phyloP scores from a whole-genome alignment of 2,888 invertebrate genomes.

The Ceratothoa steindachneri region DNA sequence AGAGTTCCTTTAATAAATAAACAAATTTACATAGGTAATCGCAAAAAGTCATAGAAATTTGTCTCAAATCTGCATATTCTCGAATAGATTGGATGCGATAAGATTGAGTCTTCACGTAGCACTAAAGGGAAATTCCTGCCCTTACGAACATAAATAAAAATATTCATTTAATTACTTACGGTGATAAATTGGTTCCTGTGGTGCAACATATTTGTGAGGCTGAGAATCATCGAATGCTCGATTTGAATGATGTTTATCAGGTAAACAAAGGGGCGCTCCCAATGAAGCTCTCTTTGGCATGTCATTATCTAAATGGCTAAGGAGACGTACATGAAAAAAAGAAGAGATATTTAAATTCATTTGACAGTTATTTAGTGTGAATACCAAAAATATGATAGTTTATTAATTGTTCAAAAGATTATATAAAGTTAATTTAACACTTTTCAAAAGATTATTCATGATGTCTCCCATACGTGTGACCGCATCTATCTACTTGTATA shows the following conservation, averaged over 20 bases:
- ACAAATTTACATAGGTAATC: not conserved
- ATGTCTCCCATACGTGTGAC: no score
- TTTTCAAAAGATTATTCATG: no score
- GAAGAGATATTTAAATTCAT: not conserved
- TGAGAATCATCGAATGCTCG: not conserved
- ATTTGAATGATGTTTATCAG: not conserved
- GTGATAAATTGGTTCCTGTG: not conserved
- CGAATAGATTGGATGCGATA: no score
- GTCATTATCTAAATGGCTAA: not conserved
- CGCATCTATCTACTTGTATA: no score
- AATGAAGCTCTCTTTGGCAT: not conserved
- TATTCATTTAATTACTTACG: not conserved
- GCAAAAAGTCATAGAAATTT: not conserved
- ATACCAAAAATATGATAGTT: no score
- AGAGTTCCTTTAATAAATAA: not conserved
- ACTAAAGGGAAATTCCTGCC: no score
- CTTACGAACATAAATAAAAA: no score
- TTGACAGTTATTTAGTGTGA: no score
- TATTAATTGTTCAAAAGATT: no score
- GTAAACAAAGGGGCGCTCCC: not conserved
- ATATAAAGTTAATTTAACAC: no score
- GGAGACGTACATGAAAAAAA: not conserved
- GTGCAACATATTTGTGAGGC: not conserved
- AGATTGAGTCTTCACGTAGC: no score
- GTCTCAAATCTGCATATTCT: not conserved